A percentile compares a stretch with the other conserved stretches of the same genome.
Evolutionary conservation across 2,113 vertebrate species (phyloP).

Genomic region (Alligator sinensis): DNA sequence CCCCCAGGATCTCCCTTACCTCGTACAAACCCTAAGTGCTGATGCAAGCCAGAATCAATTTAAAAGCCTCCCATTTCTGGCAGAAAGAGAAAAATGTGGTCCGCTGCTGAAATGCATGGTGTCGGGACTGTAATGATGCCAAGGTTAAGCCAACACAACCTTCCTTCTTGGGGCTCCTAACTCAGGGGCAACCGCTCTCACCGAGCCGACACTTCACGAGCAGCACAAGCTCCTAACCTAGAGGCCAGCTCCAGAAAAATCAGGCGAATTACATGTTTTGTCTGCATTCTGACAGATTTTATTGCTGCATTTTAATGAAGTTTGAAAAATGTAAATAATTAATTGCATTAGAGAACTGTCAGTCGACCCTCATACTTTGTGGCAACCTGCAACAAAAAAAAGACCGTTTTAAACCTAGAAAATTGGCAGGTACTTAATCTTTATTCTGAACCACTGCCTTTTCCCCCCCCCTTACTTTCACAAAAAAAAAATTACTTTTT

Average conservation of each 20-base stretch:
- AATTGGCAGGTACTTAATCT: slow-evolving; percentile 26
- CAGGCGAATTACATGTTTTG: neutral
- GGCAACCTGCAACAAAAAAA: slow-evolving; percentile 35
- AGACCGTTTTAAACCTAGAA: slow-evolving; percentile 19
- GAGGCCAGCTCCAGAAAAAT: neutral
- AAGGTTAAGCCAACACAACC: too few relatives aligned
- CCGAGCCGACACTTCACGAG: neutral
- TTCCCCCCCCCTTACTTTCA: neutral
- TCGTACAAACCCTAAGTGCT: too few relatives aligned
- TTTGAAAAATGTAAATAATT: slow-evolving; percentile 35
- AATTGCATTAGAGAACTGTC: slow-evolving; percentile 22
- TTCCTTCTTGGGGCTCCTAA: neutral
- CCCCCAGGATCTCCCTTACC: too few relatives aligned
- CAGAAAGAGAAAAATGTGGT: too few relatives aligned
- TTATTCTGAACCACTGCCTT: neutral
- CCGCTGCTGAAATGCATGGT: too few relatives aligned
- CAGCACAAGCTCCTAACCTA: fast-evolving
- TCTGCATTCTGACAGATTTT: neutral
- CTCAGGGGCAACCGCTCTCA: neutral
- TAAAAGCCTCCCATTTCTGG: too few relatives aligned
- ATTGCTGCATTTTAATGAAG: slow-evolving; percentile 14
- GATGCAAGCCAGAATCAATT: too few relatives aligned
- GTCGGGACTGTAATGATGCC: too few relatives aligned
- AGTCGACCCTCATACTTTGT: neutral
- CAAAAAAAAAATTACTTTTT: neutral